Evolutionary conservation across 1,140 invertebrate species (phyloP).

Genomic region (Pinna nobilis): DNA sequence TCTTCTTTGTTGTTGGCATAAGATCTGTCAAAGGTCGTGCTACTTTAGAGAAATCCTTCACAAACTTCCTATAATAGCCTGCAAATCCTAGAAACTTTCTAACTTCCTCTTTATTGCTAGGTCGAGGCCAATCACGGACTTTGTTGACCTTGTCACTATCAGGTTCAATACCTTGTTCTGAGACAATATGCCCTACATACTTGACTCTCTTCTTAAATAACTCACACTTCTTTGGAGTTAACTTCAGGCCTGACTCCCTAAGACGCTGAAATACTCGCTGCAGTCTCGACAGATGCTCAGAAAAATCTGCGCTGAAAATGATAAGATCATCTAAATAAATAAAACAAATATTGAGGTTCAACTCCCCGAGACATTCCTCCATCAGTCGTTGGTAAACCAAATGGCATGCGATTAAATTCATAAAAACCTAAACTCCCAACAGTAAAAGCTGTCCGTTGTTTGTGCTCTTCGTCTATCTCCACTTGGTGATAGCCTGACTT

Average conservation of each 20-base stretch:
- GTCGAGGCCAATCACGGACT: slow-evolving; percentile 56
- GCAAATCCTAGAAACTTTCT: slow-evolving; percentile 61
- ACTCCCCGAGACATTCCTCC: slow-evolving; percentile 30
- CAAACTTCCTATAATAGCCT: slow-evolving; percentile 42
- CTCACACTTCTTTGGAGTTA: slow-evolving; percentile 49
- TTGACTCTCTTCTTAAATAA: slow-evolving; percentile 65
- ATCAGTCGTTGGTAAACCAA: slow-evolving; percentile 56
- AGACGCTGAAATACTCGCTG: slow-evolving; percentile 37
- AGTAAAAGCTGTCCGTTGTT: slow-evolving; percentile 64
- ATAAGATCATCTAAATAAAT: slow-evolving; percentile 44
- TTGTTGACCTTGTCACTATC: slow-evolving; percentile 58
- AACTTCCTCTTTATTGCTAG: slow-evolving; percentile 55
- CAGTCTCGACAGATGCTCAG: slow-evolving; percentile 34
- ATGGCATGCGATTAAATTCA: slow-evolving; percentile 44
- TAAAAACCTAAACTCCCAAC: slow-evolving; percentile 32
- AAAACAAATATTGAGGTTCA: slow-evolving; percentile 23
- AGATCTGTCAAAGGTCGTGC: slow-evolving; percentile 43
- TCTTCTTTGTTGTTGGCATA: slow-evolving; percentile 25
- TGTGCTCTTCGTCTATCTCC: slow-evolving; percentile 57
- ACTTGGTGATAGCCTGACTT: slow-evolving; percentile 62
- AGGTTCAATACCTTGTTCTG: slow-evolving; percentile 47
- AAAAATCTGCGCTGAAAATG: slow-evolving; percentile 30
- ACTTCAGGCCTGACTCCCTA: not conserved
- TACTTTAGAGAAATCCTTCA: slow-evolving; percentile 50
- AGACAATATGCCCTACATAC: slow-evolving; percentile 55